Percentiles rank a stretch among this genome's conserved stretches.
These are phyloP conservation scores for Halotydeus destructor DNA, from an alignment of 1,140 invertebrate species.

Conservation along the genomic window DNA sequence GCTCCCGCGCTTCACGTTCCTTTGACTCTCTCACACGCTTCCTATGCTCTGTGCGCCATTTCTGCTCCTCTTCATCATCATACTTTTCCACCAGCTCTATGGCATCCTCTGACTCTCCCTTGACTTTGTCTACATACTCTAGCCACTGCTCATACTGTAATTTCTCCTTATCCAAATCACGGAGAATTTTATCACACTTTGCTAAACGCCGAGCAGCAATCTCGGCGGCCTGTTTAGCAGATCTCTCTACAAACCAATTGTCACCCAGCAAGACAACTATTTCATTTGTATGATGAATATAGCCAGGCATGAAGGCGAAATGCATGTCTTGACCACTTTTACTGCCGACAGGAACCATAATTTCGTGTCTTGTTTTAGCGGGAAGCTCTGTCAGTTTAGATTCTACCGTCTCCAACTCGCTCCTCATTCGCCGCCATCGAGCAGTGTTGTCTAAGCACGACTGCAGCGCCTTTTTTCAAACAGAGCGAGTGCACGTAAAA, in stretches of 20 bases:
- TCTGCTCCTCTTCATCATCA: slow-evolving; percentile 30
- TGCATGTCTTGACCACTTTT: slow-evolving; percentile 15
- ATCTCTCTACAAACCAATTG: slow-evolving; percentile 45
- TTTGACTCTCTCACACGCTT: slow-evolving; percentile 28
- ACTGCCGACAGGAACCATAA: slow-evolving; percentile 22
- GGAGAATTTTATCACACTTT: slow-evolving; percentile 30
- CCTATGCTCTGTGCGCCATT: slow-evolving; percentile 33
- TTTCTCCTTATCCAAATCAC: slow-evolving; percentile 27
- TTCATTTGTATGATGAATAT: slow-evolving; percentile 47
- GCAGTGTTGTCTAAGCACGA: too few species aligned
- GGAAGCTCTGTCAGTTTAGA: slow-evolving; percentile 23
- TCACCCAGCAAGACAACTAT: slow-evolving; percentile 41
- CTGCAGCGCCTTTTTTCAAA: too few species aligned
- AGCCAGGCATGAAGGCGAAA: slow-evolving; percentile 41
- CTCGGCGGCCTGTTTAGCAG: slow-evolving; percentile 36
- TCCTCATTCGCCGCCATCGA: too few species aligned
- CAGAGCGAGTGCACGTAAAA: too few species aligned
- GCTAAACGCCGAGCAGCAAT: slow-evolving; percentile 34
- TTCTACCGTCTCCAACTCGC: slow-evolving; percentile 24
- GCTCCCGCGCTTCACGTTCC: slow-evolving; percentile 19
- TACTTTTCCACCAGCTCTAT: slow-evolving; percentile 31
- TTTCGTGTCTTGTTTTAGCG: slow-evolving; percentile 24
- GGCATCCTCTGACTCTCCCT: slow-evolving; percentile 18
- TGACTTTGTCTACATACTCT: slow-evolving; percentile 20
- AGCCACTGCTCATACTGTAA: slow-evolving; percentile 27